phyloP scores from a whole-genome alignment of 2,113 vertebrate genomes.

The Zosterops borbonicus region DNA sequence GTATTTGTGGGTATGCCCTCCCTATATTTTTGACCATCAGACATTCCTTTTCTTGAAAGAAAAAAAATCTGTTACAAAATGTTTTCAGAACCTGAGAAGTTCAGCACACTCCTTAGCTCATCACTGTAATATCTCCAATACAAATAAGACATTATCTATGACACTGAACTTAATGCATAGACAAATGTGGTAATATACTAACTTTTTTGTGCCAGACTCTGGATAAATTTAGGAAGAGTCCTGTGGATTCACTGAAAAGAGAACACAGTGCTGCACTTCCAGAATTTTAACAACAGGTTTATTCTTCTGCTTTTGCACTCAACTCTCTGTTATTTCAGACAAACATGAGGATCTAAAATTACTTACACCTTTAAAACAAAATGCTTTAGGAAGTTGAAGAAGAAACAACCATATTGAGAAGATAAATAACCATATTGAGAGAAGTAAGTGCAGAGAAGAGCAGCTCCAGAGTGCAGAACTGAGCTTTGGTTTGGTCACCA shows the following conservation, averaged over 20 bases:
- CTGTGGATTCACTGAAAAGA: constrained; percentile 59
- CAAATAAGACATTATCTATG: constrained; percentile 64
- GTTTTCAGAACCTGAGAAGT: not conserved
- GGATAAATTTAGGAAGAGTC: constrained; percentile 46
- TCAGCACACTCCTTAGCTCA: constrained; percentile 27
- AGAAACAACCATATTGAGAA: not conserved
- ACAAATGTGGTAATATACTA: not conserved
- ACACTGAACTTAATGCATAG: constrained; percentile 50
- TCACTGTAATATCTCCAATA: constrained; percentile 49
- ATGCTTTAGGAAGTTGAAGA: not conserved
- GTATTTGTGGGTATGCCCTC: not conserved
- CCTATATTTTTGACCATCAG: not conserved
- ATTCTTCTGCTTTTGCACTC: constrained; percentile 57
- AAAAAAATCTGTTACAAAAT: not conserved
- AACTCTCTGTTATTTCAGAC: constrained; percentile 2
- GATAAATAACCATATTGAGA: not conserved
- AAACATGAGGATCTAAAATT: constrained; percentile 15
- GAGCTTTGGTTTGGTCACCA: not conserved
- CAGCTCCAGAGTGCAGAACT: not conserved
- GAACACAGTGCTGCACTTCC: constrained; percentile 35
- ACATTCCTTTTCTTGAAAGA: not conserved
- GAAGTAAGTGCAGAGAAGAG: not conserved
- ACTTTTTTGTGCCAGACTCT: not conserved
- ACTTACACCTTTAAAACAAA: constrained; percentile 24
- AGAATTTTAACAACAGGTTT: constrained; percentile 69